Evolutionary conservation across 2,113 vertebrate species (phyloP).

Genomic region (Phalacrocorax aristotelis): DNA sequence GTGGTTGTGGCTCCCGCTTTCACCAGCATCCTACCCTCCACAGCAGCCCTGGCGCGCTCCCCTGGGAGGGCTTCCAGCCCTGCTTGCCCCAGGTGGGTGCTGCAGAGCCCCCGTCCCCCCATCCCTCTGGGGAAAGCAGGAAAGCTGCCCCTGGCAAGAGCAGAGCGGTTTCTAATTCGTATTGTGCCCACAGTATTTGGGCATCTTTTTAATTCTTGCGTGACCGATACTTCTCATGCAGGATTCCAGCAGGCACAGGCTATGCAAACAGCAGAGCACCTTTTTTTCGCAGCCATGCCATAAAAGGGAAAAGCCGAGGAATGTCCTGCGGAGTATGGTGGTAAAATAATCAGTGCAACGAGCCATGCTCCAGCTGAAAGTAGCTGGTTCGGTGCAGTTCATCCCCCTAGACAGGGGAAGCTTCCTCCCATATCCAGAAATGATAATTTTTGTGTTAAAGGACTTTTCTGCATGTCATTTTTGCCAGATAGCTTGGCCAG

Average conservation of each 20-base stretch:
- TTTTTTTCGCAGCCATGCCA: not conserved
- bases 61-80: not conserved
- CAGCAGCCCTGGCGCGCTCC: fast-evolving
- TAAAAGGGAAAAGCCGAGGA: not conserved
- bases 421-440: slow-evolving; percentile 11
- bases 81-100: not conserved
- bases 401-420: not conserved
- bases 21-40: not conserved
- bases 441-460: not conserved
- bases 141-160: not conserved
- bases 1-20: not conserved
- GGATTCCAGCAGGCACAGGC: not conserved
- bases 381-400: not conserved
- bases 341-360: not conserved
- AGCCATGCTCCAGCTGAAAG: not conserved
- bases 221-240: not conserved
- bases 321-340: fast-evolving
- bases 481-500: slow-evolving; percentile 58
- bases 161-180: fast-evolving
- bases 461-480: slow-evolving; percentile 14
- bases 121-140: fast-evolving
- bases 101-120: not conserved
- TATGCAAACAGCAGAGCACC: not conserved
- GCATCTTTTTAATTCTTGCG: not conserved
- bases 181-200: not conserved